phyloP scores from a whole-genome alignment of 2,888 invertebrate species.

The Frankliniella fusca region DNA sequence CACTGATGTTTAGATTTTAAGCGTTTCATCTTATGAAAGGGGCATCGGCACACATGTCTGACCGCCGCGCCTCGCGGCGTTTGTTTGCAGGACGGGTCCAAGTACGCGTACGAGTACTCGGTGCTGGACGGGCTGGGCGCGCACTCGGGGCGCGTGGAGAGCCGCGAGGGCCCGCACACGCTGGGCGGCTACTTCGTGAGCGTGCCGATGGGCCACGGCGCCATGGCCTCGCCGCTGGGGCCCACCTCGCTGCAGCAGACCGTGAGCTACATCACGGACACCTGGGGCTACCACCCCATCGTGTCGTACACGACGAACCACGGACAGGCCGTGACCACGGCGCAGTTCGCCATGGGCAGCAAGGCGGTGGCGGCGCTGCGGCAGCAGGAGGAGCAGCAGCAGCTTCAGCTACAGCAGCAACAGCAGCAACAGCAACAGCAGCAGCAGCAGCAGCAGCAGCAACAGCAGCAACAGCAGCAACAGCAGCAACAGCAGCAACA shows the following conservation, averaged over 20 bases:
- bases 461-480: conserved; percentile 17
- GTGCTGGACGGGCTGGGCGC: conserved; percentile 48
- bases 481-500: conserved; percentile 16
- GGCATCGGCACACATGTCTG: too few relatives aligned
- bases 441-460: conserved; percentile 27
- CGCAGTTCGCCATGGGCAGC: conserved; percentile 56
- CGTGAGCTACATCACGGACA: conserved; percentile 59
- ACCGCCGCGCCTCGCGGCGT: not conserved
- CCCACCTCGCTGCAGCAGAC: conserved; percentile 41
- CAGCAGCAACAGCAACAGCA: conserved; percentile 27
- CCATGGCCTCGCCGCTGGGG: conserved; percentile 33
- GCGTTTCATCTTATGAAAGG: too few relatives aligned
- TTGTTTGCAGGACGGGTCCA: conserved; percentile 49
- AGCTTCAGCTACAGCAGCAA: not conserved
- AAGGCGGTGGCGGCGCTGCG: conserved; percentile 52
- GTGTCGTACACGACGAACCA: conserved; percentile 54
- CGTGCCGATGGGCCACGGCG: conserved; percentile 42
- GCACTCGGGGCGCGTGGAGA: conserved; percentile 49
- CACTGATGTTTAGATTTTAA: too few relatives aligned
- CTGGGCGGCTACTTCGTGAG: conserved; percentile 48
- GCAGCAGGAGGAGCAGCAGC: conserved; percentile 29
- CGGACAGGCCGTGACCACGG: conserved; percentile 50
- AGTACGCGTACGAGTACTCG: conserved; percentile 53
- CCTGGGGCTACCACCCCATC: conserved; percentile 62
- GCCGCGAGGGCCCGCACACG: conserved; percentile 49